Base-by-base conservation (phyloP, 2,797 vertebrate species). In the Peromyscus melanophrys region DNA sequence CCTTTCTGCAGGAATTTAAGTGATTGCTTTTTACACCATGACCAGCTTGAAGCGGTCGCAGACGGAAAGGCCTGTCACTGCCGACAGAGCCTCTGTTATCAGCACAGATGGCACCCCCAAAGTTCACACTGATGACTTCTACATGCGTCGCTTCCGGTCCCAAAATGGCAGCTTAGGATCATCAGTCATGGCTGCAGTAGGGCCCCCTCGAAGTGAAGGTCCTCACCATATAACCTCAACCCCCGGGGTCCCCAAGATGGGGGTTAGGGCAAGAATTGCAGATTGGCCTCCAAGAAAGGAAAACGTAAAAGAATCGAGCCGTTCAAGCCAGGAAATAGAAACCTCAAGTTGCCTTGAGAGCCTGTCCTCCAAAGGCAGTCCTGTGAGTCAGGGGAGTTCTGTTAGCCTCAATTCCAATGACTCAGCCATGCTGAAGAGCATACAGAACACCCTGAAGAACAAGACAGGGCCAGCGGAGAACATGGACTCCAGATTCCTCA, bases 271-370 rank as follows among this genome's bases (percentile, higher is more conserved):
- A 91, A 99, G 99, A 85, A 99, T 99, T 98, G 99, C 99, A 1
- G 99, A 99, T 65, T 99, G 99, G 99, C 99, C 99, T 46, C 99
- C 99, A 0, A 99, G 99, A 97, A 99, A 99, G 98, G 99, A 99
- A 92, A 99, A 98, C 8, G 97, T 99, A 37, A 99, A 99, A 93
- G 99, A 99, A 97, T 94, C 98, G 2, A 99, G 96, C 94, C 98
- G 99, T 94, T 98, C 99, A 92, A 99, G 99, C 98, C 99, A 99
- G 98, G 99, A 99, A 95, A 98, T 99, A 95, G 99, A 99, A 82
- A 98, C 99, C 82, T 98, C 99, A 69, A 99, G 98, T 98, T 99
- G 99, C 97, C 98, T 99, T 97, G 99, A 99, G 96, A 99, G 98
- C 90, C 97, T 99, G 98, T 99, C 99, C 97, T 99, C 98, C 98